A percentile compares a stretch with the other conserved stretches of the same genome.
These are phyloP conservation scores for Candoia aspera DNA, from an alignment of 2,113 vertebrate species.

Conservation along the genomic window DNA sequence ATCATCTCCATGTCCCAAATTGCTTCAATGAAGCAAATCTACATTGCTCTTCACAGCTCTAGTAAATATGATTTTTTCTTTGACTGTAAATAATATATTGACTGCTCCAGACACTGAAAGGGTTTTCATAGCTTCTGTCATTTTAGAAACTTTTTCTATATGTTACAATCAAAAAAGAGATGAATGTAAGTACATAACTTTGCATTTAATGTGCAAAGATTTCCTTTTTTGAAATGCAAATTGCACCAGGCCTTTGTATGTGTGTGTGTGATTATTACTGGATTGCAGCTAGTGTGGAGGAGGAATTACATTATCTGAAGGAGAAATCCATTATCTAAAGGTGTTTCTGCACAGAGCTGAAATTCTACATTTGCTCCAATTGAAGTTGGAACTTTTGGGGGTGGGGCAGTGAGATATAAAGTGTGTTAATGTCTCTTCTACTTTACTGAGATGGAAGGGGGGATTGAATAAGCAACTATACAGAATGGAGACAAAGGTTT, in stretches of 20 bases:
- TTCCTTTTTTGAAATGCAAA: not conserved
- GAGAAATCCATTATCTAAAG: not conserved
- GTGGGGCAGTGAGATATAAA: not conserved
- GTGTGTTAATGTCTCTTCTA: not conserved
- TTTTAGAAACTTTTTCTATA: not conserved
- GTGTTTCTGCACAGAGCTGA: not conserved
- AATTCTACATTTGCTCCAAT: not conserved
- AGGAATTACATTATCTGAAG: not conserved
- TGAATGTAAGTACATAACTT: not conserved
- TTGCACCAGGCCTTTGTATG: not conserved
- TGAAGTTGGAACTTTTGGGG: not conserved
- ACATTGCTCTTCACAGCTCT: not conserved
- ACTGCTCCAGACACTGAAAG: not conserved
- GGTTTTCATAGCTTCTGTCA: not conserved
- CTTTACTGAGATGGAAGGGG: not conserved
- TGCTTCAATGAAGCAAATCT: not conserved
- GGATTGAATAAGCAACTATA: not conserved
- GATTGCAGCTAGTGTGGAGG: not conserved
- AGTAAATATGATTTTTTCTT: not conserved
- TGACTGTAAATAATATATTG: not conserved
- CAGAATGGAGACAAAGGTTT: not conserved
- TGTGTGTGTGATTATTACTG: not conserved
- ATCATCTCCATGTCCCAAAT: not conserved
- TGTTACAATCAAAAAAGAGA: not conserved
- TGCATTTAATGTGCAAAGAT: conserved; percentile 9